A percentile compares a stretch with the other conserved stretches of the same genome.
phyloP scores from a whole-genome alignment of 1,140 invertebrate genomes.

The Tenebrio molitor region DNA sequence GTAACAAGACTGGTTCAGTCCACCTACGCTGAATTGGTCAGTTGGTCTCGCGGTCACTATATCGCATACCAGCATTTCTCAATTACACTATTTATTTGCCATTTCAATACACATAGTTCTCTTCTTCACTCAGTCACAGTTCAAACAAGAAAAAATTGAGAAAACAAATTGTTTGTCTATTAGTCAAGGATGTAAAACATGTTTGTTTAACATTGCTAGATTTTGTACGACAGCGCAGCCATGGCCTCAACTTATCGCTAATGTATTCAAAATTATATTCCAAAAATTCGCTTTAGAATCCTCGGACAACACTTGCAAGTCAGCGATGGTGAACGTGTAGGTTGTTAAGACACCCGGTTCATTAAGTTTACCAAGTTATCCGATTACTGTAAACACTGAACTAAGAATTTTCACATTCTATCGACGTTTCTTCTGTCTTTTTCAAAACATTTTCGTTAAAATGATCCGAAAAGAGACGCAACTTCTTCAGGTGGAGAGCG shows the following conservation, averaged over 20 bases:
- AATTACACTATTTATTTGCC: constrained; percentile 43
- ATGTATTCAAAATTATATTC: constrained; percentile 11
- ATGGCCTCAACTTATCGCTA: background rate
- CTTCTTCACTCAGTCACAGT: background rate
- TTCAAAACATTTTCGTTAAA: constrained; percentile 17
- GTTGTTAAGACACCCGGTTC: constrained; percentile 47
- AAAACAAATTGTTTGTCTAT: constrained; percentile 19
- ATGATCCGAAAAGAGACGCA: constrained; percentile 35
- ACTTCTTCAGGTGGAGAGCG: constrained; percentile 30
- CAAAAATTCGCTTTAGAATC: constrained; percentile 2
- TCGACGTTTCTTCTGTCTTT: constrained; percentile 24
- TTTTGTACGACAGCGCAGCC: background rate
- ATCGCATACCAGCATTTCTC: constrained; percentile 50
- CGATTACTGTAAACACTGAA: constrained; percentile 53
- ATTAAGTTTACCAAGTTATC: constrained; percentile 53
- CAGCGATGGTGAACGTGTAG: constrained; percentile 34
- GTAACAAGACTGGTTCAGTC: constrained; percentile 53
- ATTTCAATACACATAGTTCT: background rate
- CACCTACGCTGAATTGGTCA: constrained; percentile 53
- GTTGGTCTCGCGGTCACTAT: constrained; percentile 54
- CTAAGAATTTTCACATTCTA: constrained; percentile 42
- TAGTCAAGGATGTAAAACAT: constrained; percentile 16
- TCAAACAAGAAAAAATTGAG: constrained; percentile 17
- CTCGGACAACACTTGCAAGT: constrained; percentile 19
- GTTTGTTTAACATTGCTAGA: constrained; percentile 26